Conservation (phyloP, 2,113 vertebrate genomes). For the Sapayoa aenigma region DNA sequence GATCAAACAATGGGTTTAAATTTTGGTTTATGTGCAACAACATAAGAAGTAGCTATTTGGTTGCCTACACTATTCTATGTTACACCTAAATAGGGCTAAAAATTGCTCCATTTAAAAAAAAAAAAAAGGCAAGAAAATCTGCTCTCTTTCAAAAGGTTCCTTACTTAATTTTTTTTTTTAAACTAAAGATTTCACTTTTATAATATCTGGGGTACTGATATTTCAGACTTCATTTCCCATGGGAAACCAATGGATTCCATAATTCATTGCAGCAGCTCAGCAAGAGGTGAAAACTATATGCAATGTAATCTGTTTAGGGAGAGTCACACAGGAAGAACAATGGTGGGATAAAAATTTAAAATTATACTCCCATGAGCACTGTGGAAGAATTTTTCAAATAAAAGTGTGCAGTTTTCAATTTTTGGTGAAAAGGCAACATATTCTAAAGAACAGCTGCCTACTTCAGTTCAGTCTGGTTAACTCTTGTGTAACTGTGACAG, state of each 20-base stretch:
- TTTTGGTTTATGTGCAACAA: not conserved
- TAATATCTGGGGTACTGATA: constrained; percentile 10
- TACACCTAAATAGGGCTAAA: not conserved
- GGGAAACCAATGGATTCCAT: not conserved
- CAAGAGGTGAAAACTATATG: constrained; percentile 37
- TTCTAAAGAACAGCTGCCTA: not conserved
- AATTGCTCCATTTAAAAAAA: not conserved
- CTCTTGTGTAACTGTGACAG: not conserved
- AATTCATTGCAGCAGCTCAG: constrained; percentile 53
- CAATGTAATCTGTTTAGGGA: constrained; percentile 9
- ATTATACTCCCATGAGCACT: not conserved
- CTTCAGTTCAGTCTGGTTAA: not conserved
- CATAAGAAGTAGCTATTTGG: not conserved
- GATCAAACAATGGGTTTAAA: not conserved
- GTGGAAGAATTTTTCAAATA: not conserved
- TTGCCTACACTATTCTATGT: not conserved
- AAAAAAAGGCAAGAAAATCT: not conserved
- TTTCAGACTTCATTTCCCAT: constrained; percentile 10
- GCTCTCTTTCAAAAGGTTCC: not conserved
- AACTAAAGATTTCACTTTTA: not conserved
- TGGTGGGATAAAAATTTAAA: constrained; percentile 26
- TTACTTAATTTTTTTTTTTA: not conserved
- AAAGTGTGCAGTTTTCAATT: constrained; percentile 1
- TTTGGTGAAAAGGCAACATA: not conserved
- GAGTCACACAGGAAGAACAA: constrained; percentile 40